phyloP scores from a whole-genome alignment of 2,797 vertebrate genomes.

The Rousettus madagascariensis region DNA sequence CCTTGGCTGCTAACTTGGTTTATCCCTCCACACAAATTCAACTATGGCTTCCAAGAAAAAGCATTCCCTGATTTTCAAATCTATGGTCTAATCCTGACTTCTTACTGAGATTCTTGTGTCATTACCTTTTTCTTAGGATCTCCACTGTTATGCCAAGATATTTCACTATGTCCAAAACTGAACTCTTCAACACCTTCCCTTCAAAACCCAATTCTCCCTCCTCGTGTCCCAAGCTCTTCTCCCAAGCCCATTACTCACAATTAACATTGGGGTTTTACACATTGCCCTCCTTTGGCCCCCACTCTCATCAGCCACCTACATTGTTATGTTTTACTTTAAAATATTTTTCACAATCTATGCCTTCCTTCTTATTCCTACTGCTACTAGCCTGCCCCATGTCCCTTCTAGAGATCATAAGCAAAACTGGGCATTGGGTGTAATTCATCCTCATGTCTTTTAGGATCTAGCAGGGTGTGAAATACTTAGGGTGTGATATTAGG shows the following conservation, averaged over 20 bases:
- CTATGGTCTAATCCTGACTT: background rate
- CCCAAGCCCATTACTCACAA: background rate
- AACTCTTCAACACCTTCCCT: background rate
- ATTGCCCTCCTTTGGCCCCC: background rate
- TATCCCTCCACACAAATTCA: background rate
- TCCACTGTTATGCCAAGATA: background rate
- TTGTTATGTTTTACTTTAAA: background rate
- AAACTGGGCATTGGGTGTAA: background rate
- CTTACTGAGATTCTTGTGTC: background rate
- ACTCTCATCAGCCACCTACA: background rate
- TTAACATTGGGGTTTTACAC: background rate
- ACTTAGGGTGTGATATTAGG: background rate
- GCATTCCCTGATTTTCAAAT: background rate
- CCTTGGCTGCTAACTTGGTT: background rate
- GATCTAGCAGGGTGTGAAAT: background rate
- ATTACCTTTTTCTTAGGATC: background rate
- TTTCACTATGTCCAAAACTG: background rate
- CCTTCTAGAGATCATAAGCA: background rate
- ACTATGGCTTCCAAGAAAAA: background rate
- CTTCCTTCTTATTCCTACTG: background rate
- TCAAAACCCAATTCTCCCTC: background rate
- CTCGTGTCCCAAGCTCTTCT: background rate
- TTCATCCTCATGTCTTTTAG: background rate
- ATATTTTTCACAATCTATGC: background rate
- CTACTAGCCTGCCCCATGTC: rapidly evolving